Evolutionary conservation across 2,113 vertebrate species (phyloP), one percentile per base, ranked within the genome.

Genomic region (Anoplopoma fimbria): DNA sequence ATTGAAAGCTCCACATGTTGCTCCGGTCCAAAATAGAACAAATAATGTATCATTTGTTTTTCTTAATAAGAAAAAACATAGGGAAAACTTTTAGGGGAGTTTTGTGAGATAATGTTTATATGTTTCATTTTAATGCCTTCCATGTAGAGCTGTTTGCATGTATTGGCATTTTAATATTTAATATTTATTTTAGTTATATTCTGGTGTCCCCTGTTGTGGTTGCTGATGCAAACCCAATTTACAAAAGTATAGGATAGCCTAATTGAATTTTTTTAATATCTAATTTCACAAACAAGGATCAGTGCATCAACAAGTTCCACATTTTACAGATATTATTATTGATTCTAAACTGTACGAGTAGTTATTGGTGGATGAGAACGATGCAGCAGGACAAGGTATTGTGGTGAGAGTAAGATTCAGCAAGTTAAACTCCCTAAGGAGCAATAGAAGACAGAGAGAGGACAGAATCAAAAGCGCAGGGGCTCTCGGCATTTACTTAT

Each of bases 331-430:
- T 6, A 21, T 13, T 6, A 55, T 19, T 25, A 5, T 5, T 70
- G 27, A 71, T 40, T 34, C 34, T 31, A 23, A 12, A 77, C 9
- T 4, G 14, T 27, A n/a, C 4, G 12, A 14, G 25, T 21, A 36
- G 53, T 40, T 29, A 45, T 53, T 25, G 21, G 29, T 45, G 21
- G 57, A 47, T 53, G 23, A 72, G 55, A 62, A 34, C 6, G 9
- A 51, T 64, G 47, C 27, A 69, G n/a, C 70, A 57, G 55, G 23
- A 67, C 58, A 17, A 36, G 47, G n/a, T 62, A 29, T 8, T 61
- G 15, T 70, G 75, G 33, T 49, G 64, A 40, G 51, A 19, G 12
- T 4, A 58, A 45, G 25, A 38, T 58, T 14, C 65, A 31, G 27
- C 27, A 31, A 9, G 25, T 27, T 27, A 0, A 45, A 29, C 42